Base-by-base conservation (phyloP, 2,888 invertebrate species). In the Brenthis hecate region DNA sequence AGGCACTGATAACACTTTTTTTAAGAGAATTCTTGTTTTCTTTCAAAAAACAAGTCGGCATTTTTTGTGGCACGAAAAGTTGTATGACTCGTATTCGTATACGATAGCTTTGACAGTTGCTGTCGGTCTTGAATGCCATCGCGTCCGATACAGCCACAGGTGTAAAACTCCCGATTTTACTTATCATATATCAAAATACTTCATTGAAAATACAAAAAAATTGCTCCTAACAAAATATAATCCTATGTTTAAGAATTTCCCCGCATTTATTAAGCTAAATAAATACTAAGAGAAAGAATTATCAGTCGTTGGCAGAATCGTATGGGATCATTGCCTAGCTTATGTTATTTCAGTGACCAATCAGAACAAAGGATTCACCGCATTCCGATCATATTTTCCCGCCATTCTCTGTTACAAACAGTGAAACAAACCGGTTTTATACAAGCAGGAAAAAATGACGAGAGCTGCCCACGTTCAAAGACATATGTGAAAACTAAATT, bases 11-110 rank as follows among this genome's bases (percentile, higher is more conserved):
- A 73, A 72, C 73, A 66, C 75, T 73, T 78, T 82, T 73, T 65
- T 43, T 65, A 67, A 66, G 71, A 77, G 78, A 78, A 80, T 78
- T 76, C 76, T 75, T 74, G 80, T 80, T 76, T 76, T 77, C 77
- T 77, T 74, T 76, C 58, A 57, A 66, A 74, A 76, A 74, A 74
- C 70, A 75, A 76, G 76, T 77, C 77, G 77, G 76, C 76, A 74
- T 77, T 77, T 76, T 76, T 77, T 74, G 65, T 75, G 32, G 50
- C 54, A 73, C 72, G 62, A 71, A 74, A 74, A 74, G 68, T 77
- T 76, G 72, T 60, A 69, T 69, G 60, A 72, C 71, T 70, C 66
- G 71, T 70, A 64, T 68, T 72, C 67, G 73, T 70, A 60, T 63
- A 56, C 53, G 66, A 55, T 53, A 51, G 51, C 58, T 63, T 67